A percentile compares a stretch with the other conserved stretches of the same genome.
Conservation (phyloP, 2,113 vertebrate species). For the Probosciger aterrimus region DNA sequence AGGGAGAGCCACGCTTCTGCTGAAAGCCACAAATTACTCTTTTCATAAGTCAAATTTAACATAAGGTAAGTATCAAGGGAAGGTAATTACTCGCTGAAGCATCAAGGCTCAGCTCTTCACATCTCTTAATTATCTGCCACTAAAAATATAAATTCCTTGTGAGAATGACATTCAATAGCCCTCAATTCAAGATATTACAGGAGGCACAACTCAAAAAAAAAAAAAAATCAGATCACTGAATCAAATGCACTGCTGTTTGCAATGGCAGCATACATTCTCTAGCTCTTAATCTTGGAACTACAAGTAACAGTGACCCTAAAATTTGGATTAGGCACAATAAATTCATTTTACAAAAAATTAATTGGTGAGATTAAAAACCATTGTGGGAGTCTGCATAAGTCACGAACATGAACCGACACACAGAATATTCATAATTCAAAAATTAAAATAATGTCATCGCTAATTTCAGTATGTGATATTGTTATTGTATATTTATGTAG, state of each 20-base stretch:
- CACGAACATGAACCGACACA: neutral
- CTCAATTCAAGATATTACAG: neutral
- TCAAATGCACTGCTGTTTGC: neutral
- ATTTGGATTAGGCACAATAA: neutral
- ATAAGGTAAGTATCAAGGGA: neutral
- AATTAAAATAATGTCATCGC: neutral
- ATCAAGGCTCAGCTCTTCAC: neutral
- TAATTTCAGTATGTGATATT: neutral
- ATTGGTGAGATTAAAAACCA: neutral
- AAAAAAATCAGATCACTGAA: neutral
- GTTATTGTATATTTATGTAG: neutral
- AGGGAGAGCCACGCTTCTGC: neutral
- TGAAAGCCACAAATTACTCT: neutral
- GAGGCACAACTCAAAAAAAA: neutral
- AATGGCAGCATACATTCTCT: neutral
- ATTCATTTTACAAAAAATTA: neutral
- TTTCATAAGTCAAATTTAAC: neutral
- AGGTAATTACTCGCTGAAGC: neutral
- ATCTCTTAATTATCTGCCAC: neutral
- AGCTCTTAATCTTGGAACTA: neutral
- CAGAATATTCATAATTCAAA: neutral
- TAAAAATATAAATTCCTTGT: slow-evolving; percentile 1
- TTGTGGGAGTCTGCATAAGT: neutral
- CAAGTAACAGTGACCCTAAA: neutral
- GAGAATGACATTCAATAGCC: neutral